phyloP scores from a whole-genome alignment of 35 echinoderm and acorn worm species.

The Heliocidaris tuberculata region DNA sequence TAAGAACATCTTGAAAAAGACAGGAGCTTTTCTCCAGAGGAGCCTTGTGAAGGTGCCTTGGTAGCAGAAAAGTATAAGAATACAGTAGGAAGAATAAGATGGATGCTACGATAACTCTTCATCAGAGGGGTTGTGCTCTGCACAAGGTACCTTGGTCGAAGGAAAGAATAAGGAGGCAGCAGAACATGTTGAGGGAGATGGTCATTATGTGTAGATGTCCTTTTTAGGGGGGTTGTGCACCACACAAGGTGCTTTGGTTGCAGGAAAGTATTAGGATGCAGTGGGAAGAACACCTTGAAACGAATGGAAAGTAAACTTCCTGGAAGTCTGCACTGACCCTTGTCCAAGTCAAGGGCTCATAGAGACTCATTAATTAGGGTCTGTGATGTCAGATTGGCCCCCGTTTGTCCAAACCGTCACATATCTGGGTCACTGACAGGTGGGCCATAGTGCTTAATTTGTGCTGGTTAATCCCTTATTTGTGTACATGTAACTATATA shows the following conservation, averaged over 20 bases:
- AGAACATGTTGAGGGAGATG: no score
- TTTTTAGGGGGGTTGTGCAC: not conserved
- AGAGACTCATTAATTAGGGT: not conserved
- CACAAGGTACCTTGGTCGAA: no score
- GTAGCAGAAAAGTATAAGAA: no score
- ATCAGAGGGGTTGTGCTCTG: no score
- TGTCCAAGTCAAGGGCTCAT: not conserved
- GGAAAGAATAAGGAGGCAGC: no score
- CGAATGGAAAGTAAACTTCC: not conserved
- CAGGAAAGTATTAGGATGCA: not conserved
- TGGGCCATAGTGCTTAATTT: not conserved
- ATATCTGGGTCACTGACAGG: not conserved
- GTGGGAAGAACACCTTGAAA: not conserved
- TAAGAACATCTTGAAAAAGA: no score
- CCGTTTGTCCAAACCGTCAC: not conserved
- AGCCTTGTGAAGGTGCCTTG: no score
- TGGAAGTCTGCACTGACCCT: not conserved
- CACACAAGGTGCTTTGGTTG: not conserved
- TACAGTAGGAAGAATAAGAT: no score
- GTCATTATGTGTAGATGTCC: not conserved
- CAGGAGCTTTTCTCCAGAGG: no score
- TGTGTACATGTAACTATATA: not conserved
- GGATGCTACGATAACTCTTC: no score
- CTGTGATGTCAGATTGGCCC: conserved; percentile 23
- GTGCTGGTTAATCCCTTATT: not conserved